Evolutionary conservation across 2,113 vertebrate genomes (phyloP).

Genomic region (Onychostruthus taczanowskii): DNA sequence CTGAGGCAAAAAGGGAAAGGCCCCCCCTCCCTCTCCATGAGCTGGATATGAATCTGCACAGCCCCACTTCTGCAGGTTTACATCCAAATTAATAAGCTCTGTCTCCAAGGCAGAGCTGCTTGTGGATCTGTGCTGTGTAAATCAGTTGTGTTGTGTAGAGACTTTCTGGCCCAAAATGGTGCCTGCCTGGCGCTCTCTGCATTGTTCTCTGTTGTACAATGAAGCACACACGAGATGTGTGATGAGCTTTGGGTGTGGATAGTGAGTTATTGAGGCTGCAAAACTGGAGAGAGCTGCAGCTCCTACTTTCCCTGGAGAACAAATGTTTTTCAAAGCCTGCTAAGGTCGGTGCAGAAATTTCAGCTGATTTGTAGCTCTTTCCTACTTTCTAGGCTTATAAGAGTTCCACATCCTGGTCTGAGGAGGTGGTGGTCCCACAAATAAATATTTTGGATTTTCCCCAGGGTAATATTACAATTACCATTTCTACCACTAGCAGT

Average conservation of each 20-base stretch:
- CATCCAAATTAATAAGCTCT: not conserved
- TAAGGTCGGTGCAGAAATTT: not conserved
- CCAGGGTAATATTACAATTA: not conserved
- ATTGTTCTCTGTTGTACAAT: not conserved
- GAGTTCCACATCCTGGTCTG: not conserved
- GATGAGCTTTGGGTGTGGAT: not conserved
- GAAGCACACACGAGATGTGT: accelerated
- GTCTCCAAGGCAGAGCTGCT: not conserved
- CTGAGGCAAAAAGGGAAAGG: not conserved
- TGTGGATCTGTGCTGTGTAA: not conserved
- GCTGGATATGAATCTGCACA: not conserved
- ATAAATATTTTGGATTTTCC: not conserved
- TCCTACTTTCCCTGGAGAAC: not conserved
- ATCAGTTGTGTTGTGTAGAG: not conserved
- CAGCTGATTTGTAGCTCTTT: not conserved
- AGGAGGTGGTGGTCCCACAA: not conserved
- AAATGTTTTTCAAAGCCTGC: not conserved
- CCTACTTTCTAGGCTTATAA: not conserved
- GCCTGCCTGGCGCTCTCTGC: not conserved
- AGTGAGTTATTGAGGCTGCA: not conserved
- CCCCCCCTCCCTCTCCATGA: not conserved
- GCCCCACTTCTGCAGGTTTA: not conserved
- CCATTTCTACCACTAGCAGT: not conserved
- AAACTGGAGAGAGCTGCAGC: not conserved
- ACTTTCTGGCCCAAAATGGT: not conserved